Base-by-base conservation (phyloP, 2,888 invertebrate species). In the Epinotia bilunana region DNA sequence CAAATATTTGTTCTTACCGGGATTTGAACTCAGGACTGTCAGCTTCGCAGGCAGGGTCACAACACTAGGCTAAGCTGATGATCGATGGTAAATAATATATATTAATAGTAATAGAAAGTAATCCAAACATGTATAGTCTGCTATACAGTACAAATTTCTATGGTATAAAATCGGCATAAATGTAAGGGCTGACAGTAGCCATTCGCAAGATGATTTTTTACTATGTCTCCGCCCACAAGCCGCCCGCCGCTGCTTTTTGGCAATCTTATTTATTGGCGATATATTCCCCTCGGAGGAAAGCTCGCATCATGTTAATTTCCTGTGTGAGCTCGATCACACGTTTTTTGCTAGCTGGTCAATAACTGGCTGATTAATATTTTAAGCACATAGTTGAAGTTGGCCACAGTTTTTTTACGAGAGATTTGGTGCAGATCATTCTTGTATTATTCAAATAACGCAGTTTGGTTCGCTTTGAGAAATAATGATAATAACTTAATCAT, bases 281-380 rank as follows among this genome's bases (percentile, higher is more conserved):
- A 87, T 90, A 84, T 89, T 86, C 84, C 84, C 83, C 84, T 82
- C 83, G 79, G 83, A 88, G 90, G 88, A 91, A 91, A 91, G 87
- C 88, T 90, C 86, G 84, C 86, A 86, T 90, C 90, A 90, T 91
- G 90, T 91, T 93, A 91, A 93, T 93, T 92, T 92, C 92, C 92
- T 91, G 92, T 90, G 82, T 79, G 58, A 81, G 81, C 79, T 79
- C 79, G 79, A 79, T 82, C 75, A 58, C 74, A 72, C 69, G 71
- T 57, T 68, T 72, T 76, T 72, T 74, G 73, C 12, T 55, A 65
- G 33, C 46, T 28, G 68, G 55, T 61, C 71, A 75, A 61, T 60
- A 70, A 49, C 28, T 70, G 28, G 23, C 53, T 28, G 64, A 60
- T 71, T 71, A 39, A 53, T 71, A 65, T 74, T 33, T 39, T 28